Percentiles rank a stretch among this genome's conserved stretches.
These are phyloP conservation scores for Zaprionus obscuricornis DNA, from an alignment of 2,888 invertebrate genomes.

Conservation along the genomic window DNA sequence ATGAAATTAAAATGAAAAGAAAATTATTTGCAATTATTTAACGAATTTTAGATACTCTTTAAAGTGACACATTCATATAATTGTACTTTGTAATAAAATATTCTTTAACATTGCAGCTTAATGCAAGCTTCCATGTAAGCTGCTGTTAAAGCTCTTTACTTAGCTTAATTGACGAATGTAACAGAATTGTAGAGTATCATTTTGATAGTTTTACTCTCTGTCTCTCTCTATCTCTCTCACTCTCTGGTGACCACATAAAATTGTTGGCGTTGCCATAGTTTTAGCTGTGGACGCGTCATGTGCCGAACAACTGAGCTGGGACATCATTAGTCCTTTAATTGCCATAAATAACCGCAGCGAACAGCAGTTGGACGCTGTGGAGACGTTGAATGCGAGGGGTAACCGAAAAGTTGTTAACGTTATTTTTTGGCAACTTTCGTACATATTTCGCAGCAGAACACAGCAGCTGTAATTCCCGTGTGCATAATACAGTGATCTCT, in stretches of 20 bases:
- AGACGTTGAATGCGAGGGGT: constrained; percentile 13
- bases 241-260: constrained; percentile 32
- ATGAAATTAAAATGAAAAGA: no score
- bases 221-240: no score
- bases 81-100: no score
- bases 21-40: background rate
- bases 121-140: no score
- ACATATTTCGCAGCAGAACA: constrained; percentile 27
- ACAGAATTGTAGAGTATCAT: constrained; percentile 39
- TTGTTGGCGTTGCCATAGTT: constrained; percentile 35
- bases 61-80: constrained; percentile 21
- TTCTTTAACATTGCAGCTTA: no score
- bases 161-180: background rate
- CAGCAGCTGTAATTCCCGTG: constrained; percentile 60
- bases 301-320: constrained; percentile 61
- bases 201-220: constrained; percentile 18
- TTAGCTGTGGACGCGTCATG: constrained; percentile 45
- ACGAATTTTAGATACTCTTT: background rate
- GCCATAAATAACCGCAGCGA: constrained; percentile 78
- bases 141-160: no score
- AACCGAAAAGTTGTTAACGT: constrained; percentile 74
- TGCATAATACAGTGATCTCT: constrained; percentile 59
- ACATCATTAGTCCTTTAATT: constrained; percentile 80
- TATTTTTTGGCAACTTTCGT: constrained; percentile 70
- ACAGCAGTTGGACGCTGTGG: background rate